These are phyloP conservation scores for Drosophila hydei DNA, from an alignment of 1,140 invertebrate genomes.

Conservation along the genomic window DNA sequence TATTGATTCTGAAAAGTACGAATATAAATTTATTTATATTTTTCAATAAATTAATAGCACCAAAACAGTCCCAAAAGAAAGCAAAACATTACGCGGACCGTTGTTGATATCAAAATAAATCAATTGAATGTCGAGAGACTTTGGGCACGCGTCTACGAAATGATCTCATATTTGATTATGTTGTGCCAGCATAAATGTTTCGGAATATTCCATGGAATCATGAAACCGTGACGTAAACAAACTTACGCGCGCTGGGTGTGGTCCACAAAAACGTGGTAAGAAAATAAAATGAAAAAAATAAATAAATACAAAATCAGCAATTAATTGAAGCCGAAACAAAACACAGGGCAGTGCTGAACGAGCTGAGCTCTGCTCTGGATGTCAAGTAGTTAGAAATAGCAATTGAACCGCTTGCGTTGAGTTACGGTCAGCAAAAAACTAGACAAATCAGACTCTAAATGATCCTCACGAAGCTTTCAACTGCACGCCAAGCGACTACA, in stretches of 20 bases:
- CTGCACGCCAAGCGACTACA: constrained; percentile 1
- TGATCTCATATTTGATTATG: constrained; percentile 63
- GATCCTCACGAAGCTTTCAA: constrained; percentile 5
- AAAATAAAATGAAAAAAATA: constrained; percentile 19
- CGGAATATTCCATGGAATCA: constrained; percentile 67
- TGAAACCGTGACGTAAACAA: constrained; percentile 57
- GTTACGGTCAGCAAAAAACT: constrained; percentile 1
- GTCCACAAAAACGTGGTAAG: constrained; percentile 10
- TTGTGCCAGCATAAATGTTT: constrained; percentile 60
- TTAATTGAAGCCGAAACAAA: background rate
- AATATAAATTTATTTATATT: too few species aligned
- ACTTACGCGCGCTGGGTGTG: constrained; percentile 51
- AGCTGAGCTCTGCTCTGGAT: background rate
- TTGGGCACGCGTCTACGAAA: constrained; percentile 53
- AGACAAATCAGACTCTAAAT: constrained; percentile 12
- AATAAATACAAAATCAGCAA: constrained; percentile 17
- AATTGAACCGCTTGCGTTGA: constrained; percentile 12
- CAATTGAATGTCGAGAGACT: constrained; percentile 32
- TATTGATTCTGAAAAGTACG: too few species aligned
- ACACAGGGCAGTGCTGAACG: too few species aligned
- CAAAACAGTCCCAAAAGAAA: constrained; percentile 23
- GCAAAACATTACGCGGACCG: constrained; percentile 22
- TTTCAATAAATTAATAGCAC: background rate
- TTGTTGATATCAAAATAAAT: constrained; percentile 53
- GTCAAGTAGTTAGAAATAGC: constrained; percentile 9